Evolutionary conservation across 1,140 invertebrate genomes (phyloP), one percentile per base, ranked within the genome.

Genomic region (Teleopsis dalmanni): DNA sequence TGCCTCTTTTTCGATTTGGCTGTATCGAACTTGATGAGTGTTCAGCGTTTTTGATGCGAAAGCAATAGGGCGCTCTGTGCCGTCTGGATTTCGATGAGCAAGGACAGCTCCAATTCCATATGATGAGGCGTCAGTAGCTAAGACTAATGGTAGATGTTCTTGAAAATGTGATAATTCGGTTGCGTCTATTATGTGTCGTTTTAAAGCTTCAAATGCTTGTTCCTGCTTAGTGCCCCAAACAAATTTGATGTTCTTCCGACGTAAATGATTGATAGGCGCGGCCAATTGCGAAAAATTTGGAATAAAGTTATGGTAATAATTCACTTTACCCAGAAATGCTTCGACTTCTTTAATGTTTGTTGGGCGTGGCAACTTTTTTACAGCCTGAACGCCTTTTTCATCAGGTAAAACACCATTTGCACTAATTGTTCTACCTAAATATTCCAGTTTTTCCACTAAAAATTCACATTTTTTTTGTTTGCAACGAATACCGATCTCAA

Each of bases 1-100:
- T 0, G 62, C 74, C 58, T 81, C 78, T 53, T 75, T 74, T 26
- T 82, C 75, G 7, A 77, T 60, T 51, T 78, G 72, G 16, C 63
- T 58, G 56, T 80, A 81, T 10, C 74, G 74, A 51, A 58, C 51
- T 57, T 81, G 72, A 3, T 72, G 56, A 3, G 35, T 26, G 13
- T 58, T 70, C 8, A 81, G 55, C 3, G 72, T 70, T 14, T 70
- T 57, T 13, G 75, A 79, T 0, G 66, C 73, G 57, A 59, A 78
- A 10, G 63, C 62, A 16, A 80, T 72, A 1, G 74, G 74, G 9
- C 59, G 54, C 52, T 76, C 73, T 6, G 21, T 16, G 3, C 62
- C 72, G 51, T 73, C 59, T 13, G 45, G n/a, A 40, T 55, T 53
- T 3, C 44, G 37, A 38, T 77, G 75, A 18, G 57, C 52, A 11